Base-by-base conservation (phyloP, 2,888 invertebrate genomes). In the Atrina japonica region DNA sequence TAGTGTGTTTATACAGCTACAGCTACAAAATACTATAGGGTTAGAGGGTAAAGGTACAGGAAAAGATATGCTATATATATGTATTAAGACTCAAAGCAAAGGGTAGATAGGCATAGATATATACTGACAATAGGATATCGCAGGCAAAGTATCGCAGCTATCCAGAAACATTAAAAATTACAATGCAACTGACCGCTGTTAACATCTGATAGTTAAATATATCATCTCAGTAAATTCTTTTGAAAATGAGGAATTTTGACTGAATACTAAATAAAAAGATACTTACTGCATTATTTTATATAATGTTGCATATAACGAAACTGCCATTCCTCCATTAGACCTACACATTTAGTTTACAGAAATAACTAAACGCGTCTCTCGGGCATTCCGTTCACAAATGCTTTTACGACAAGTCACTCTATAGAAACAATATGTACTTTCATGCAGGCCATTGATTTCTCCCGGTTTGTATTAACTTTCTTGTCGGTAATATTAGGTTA, bases 391-490 rank as follows among this genome's bases (percentile, higher is more conserved):
- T 18, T 6, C 21, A 21, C 47, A n/a, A 21, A 7, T 47, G 18
- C 6, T 1, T 6, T 47, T 14, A 16, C 7, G 6, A n/a, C n/a
- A 47, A 18, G 47, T 47, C 47, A 47, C 21, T 7, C n/a, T 18
- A 18, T 14, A 7, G 21, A 7, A 47, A 47, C 47, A 35, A 35
- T 47, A 47, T 47, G 7, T 47, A 47, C 18, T 18, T n/a, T 47
- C 47, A 47, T 18, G n/a, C 47, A 47, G 47, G n/a, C 47, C 47
- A 47, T 47, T 16, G 47, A 47, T 47, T 18, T 25, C 45, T 43
- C 43, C 43, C 23, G 43, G 23, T 59, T 9, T 25, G 27, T 59
- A 59, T 49, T 61, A 43, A 61, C 61, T 61, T 61, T 61, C 61
- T 27, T 30, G 21, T 30, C 9, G 29, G 47, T 43, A 49, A 30